Evolutionary conservation across 2,113 vertebrate species (phyloP), one percentile per base, ranked within the genome.

Genomic region (Noctilio leporinus): DNA sequence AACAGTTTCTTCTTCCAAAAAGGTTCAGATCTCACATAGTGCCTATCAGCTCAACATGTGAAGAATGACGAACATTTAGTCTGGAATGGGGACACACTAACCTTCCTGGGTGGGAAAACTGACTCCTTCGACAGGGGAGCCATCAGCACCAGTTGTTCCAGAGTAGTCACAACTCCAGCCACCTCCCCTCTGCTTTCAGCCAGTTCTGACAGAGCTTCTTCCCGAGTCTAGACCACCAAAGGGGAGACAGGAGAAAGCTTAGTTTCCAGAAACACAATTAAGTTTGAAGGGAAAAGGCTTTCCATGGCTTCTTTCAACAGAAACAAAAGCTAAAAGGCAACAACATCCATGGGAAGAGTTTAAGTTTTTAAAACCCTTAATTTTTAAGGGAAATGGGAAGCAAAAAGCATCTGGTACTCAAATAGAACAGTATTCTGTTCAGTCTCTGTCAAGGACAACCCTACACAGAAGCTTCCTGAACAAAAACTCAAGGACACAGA

Each of bases 131-230:
- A 89, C 96, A 97, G 96, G 91, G 98, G 92, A 95, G 98, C 98
- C 73, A 98, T 97, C 95, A 99, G 95, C 96, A 98, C 98, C 96
- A 99, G 94, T 95, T 98, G 97, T 77, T 98, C 98, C 96, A 99
- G 86, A 93, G 97, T 98, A 97, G 88, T 96, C 86, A 62, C 65
- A 11, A 96, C 84, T 62, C 33, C 96, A 91, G 97, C 72, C 95
- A 93, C 87, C 20, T 94, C 94, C 96, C 95, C 91, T 97, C 97
- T 96, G 83, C 86, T 95, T 98, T 96, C 97, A 98, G 97, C 96
- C 98, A 97, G 38, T 86, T 96, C 96, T 82, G 98, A 98, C 12
- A 98, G 97, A 82, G 95, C 96, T 33, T 98, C 98, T 96, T 99
- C 99, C 87, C 98, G 98, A 96, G 99, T 98, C 99, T 99, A 86